phyloP scores from a whole-genome alignment of 2,888 invertebrate species.

The Ferdinandea cuprea region DNA sequence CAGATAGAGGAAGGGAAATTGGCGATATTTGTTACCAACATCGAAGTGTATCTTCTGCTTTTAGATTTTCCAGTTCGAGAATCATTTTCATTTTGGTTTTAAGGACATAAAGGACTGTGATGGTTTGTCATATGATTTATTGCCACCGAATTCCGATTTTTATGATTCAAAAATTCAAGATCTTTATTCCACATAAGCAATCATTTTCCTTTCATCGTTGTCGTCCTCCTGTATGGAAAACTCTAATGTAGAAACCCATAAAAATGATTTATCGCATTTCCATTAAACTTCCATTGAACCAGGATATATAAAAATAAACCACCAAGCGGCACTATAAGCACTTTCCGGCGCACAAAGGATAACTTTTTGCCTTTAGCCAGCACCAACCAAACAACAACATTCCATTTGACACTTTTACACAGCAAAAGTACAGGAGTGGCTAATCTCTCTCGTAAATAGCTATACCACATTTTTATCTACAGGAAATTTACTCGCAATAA shows the following conservation, averaged over 20 bases:
- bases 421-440: slow-evolving; percentile 8
- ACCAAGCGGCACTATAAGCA: not conserved
- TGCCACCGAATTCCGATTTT: too few relatives aligned
- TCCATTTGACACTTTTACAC: slow-evolving; percentile 52
- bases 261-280: slow-evolving; percentile 22
- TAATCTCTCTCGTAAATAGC: slow-evolving; percentile 56
- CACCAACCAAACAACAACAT: not conserved
- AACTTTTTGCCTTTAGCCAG: slow-evolving; percentile 18
- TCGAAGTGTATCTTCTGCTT: too few relatives aligned
- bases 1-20: not conserved
- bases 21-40: not conserved
- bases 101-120: too few relatives aligned
- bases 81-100: too few relatives aligned
- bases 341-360: slow-evolving; percentile 19
- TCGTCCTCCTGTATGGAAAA: not conserved
- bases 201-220: not conserved
- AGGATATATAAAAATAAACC: slow-evolving; percentile 3
- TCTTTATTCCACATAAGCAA: not conserved
- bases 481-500: slow-evolving; percentile 50
- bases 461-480: slow-evolving; percentile 44
- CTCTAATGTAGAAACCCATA: not conserved
- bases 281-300: slow-evolving; percentile 28
- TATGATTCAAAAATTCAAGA: not conserved
- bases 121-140: too few relatives aligned
- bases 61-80: too few relatives aligned